Evolutionary conservation across 2,888 invertebrate genomes (phyloP).

Genomic region (Dioctria linearis): DNA sequence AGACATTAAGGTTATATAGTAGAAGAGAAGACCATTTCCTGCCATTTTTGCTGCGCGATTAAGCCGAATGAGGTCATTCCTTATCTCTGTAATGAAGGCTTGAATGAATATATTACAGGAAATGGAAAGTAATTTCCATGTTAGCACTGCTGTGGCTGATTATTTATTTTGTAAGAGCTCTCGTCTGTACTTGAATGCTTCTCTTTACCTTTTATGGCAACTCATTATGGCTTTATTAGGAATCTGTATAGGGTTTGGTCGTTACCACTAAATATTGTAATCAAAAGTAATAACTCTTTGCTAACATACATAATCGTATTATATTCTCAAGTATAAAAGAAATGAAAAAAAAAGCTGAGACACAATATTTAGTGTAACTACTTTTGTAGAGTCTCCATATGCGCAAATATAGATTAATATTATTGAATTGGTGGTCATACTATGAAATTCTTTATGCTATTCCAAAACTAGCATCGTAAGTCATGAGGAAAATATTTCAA

Average conservation of each 20-base stretch:
- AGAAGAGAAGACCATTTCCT: conserved; percentile 39
- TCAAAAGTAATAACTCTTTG: background rate
- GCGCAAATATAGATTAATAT: no score
- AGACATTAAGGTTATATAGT: conserved; percentile 53
- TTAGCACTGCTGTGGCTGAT: conserved; percentile 32
- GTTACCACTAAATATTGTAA: background rate
- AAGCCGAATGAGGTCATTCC: conserved; percentile 43
- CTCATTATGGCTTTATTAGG: conserved; percentile 9
- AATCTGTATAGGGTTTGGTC: background rate
- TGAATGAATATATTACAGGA: conserved; percentile 46
- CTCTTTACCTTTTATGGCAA: no score
- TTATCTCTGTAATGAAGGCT: conserved; percentile 42
- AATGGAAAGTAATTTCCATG: conserved; percentile 44
- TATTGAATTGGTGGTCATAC: no score
- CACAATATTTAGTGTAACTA: no score
- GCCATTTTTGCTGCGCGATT: conserved; percentile 55
- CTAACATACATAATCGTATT: no score
- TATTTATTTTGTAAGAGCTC: conserved; percentile 16
- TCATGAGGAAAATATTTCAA: no score
- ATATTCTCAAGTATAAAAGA: no score
- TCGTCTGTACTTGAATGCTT: conserved; percentile 10
- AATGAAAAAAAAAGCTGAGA: no score
- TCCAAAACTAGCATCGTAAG: no score
- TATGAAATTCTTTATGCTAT: no score
- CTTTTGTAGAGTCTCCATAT: no score